These are phyloP conservation scores for Cyanoliseus patagonus DNA, from an alignment of 2,113 vertebrate species.

Conservation along the genomic window DNA sequence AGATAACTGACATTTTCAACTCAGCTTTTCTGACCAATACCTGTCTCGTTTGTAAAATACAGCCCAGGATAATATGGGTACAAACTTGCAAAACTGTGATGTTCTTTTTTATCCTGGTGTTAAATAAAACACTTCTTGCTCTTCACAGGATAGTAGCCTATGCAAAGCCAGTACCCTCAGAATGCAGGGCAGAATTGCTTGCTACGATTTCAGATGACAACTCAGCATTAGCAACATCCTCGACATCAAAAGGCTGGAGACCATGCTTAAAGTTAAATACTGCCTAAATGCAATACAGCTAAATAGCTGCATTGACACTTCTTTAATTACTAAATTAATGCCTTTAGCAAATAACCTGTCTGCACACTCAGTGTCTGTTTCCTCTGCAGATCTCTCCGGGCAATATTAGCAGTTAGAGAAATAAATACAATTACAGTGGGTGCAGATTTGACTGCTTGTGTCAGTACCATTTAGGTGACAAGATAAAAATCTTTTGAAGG, in stretches of 20 bases:
- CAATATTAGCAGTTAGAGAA: background rate
- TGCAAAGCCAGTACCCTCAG: background rate
- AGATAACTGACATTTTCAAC: background rate
- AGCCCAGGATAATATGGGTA: background rate
- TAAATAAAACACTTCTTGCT: background rate
- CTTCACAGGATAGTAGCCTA: background rate
- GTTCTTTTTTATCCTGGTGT: background rate
- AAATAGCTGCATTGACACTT: slow-evolving; percentile 3
- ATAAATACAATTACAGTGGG: background rate
- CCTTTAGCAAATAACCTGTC: slow-evolving; percentile 7
- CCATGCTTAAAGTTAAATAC: background rate
- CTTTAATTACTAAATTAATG: slow-evolving; percentile 48
- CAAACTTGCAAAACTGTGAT: background rate
- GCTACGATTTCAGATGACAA: background rate
- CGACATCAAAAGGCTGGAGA: background rate
- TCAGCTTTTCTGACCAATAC: background rate
- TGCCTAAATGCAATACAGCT: background rate
- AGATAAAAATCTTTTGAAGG: background rate
- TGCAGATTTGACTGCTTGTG: background rate
- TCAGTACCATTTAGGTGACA: background rate
- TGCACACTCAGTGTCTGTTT: background rate
- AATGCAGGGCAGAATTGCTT: background rate
- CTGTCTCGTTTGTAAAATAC: background rate
- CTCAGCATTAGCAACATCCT: background rate
- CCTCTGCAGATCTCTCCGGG: background rate